Base-by-base conservation (phyloP, 2,888 invertebrate genomes). In the Parapristionchus giblindavisi region DNA sequence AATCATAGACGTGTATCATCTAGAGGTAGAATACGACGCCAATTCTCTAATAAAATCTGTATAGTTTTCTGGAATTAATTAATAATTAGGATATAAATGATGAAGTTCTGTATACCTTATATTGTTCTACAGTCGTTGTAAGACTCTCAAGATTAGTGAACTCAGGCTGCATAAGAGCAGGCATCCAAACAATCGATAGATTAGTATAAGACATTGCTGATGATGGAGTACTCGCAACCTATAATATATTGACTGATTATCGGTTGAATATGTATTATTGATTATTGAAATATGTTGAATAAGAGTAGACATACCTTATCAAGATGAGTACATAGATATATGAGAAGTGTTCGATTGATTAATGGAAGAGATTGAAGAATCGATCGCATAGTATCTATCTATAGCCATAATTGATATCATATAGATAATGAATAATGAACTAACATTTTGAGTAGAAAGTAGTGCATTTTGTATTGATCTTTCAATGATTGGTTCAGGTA, bases 91-190 rank as follows among this genome's bases (percentile, higher is more conserved):
- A 38, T 6, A 1, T 38, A 29, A 11, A 1, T 36, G 17, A 11
- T n/a, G 24, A 38, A 6, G 5, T 32, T n/a, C 21, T 11, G 58
- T 24, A 36, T 43, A 68, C 68, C 34, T 68, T 68, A 34, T 68
- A 68, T 2, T 32, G 32, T 21, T 71, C 71, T 6, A 71, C 40
- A 14, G 40, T 58, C 29, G 36, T 5, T 2, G 71, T 56, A 3
- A 71, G 56, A 40, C 29, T 24, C 34, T 54, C 38, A 24, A 71
- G 27, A 29, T 71, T 40, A 24, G 54, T 58, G 38, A 71, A 58
- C 11, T 71, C 56, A n/a, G 71, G 71, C n/a, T 71, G 71, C 17
- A 71, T 32, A 29, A 71, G 58, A 5, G 71, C 71, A n/a, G 71
- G 71, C 38, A 71, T 32, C 71, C 71, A 71, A 1, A 71, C 71